Percentiles rank a stretch among this genome's conserved stretches.
These are phyloP conservation scores for Lochmaea crataegi DNA, from an alignment of 2,888 invertebrate genomes.

Conservation along the genomic window DNA sequence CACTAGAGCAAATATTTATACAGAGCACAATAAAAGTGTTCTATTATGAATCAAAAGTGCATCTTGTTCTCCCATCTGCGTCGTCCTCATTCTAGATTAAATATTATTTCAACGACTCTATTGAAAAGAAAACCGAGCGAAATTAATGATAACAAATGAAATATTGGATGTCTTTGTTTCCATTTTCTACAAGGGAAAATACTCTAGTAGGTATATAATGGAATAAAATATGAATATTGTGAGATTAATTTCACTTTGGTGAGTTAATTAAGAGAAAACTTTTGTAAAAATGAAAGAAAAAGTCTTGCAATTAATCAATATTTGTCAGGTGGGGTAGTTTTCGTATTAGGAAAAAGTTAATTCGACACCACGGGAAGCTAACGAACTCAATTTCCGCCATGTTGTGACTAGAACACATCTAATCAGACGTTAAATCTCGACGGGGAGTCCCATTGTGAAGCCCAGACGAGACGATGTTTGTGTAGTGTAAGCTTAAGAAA, in stretches of 20 bases:
- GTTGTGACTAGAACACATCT: constrained; percentile 45
- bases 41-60: constrained; percentile 43
- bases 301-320: constrained; percentile 45
- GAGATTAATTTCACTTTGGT: background rate
- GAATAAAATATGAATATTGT: background rate
- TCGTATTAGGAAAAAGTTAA: constrained; percentile 41
- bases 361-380: constrained; percentile 45
- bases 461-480: constrained; percentile 22
- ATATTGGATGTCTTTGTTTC: constrained; percentile 7
- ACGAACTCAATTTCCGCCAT: constrained; percentile 49
- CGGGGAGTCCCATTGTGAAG: constrained; percentile 42
- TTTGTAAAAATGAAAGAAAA: no score
- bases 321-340: constrained; percentile 42
- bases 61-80: constrained; percentile 22
- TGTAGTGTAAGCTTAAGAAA: constrained; percentile 19
- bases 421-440: constrained; percentile 43
- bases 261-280: background rate
- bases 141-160: constrained; percentile 30
- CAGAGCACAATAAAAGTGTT: constrained; percentile 36
- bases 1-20: constrained; percentile 39
- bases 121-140: constrained; percentile 32
- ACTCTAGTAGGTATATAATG: no score
- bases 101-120: constrained; percentile 42
- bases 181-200: background rate
- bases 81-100: constrained; percentile 26